Conservation (phyloP, 2,888 invertebrate genomes). For the Acrobasis consociella region DNA sequence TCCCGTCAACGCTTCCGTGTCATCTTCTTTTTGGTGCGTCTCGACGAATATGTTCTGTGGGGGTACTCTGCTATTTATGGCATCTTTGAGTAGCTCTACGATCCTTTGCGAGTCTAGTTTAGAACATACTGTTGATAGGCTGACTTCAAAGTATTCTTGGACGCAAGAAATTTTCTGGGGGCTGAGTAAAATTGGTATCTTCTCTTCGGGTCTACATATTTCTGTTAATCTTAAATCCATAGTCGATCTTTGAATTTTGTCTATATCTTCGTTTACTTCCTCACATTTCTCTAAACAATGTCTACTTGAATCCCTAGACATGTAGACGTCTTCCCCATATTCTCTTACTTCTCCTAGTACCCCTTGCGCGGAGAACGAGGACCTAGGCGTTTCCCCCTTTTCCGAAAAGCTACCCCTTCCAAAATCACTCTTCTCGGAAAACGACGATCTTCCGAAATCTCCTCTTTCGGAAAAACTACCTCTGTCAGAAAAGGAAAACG, state of each 20-base stretch:
- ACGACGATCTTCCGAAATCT: slow-evolving; percentile 68
- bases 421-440: slow-evolving; percentile 83
- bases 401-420: slow-evolving; percentile 73
- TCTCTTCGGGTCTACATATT: slow-evolving; percentile 62
- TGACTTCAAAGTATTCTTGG: slow-evolving; percentile 86
- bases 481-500: slow-evolving; percentile 74
- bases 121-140: slow-evolving; percentile 90
- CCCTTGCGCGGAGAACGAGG: slow-evolving; percentile 75
- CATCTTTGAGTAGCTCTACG: slow-evolving; percentile 89
- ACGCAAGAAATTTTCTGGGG: slow-evolving; percentile 69
- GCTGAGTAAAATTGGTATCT: slow-evolving; percentile 67
- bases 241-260: slow-evolving; percentile 69
- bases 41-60: slow-evolving; percentile 82
- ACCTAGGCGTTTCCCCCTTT: slow-evolving; percentile 72
- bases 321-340: slow-evolving; percentile 66
- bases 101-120: slow-evolving; percentile 91
- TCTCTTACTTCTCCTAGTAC: slow-evolving; percentile 71
- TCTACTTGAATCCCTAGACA: slow-evolving; percentile 62
- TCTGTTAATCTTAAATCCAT: slow-evolving; percentile 72
- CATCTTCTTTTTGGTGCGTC: slow-evolving; percentile 57
- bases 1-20: slow-evolving; percentile 66
- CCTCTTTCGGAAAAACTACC: slow-evolving; percentile 77
- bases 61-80: slow-evolving; percentile 90
- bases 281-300: slow-evolving; percentile 62
- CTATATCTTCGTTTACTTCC: slow-evolving; percentile 62